phyloP scores from a whole-genome alignment of 2,113 vertebrate species.

The Labrus mixtus region DNA sequence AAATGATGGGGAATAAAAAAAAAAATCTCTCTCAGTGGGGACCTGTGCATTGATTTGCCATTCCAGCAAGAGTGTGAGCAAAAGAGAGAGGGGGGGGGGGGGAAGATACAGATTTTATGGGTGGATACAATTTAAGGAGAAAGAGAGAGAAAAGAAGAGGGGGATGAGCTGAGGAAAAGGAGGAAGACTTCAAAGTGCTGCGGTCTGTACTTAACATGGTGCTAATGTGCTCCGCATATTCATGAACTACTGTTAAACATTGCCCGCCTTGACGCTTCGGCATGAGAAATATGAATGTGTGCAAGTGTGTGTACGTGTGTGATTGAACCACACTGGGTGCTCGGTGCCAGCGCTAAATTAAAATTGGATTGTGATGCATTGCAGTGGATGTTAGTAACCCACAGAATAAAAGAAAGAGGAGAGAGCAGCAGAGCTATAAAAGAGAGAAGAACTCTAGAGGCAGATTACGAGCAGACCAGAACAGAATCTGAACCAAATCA shows the following conservation, averaged over 20 bases:
- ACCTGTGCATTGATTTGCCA: conserved; percentile 68
- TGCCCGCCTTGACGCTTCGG: conserved; percentile 45
- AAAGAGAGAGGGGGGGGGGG: conserved; percentile 5
- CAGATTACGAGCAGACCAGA: conserved; percentile 52
- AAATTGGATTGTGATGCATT: conserved; percentile 83
- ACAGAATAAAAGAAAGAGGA: conserved; percentile 54
- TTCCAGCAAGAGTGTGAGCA: conserved; percentile 45
- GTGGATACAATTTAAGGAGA: conserved; percentile 42
- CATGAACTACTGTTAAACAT: conserved; percentile 74
- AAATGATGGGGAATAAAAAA: conserved; percentile 71
- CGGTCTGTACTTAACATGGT: conserved; percentile 69
- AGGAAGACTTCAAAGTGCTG: conserved; percentile 77
- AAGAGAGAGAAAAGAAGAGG: conserved; percentile 58
- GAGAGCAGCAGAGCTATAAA: conserved; percentile 45
- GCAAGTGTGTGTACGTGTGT: conserved; percentile 35
- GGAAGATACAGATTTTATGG: conserved; percentile 35
- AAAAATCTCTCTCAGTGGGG: conserved; percentile 62
- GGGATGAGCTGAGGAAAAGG: conserved; percentile 26
- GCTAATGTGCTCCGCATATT: conserved; percentile 78
- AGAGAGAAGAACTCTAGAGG: conserved; percentile 43
- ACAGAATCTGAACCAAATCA: conserved; percentile 53
- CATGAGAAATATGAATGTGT: conserved; percentile 42
- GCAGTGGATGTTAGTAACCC: conserved; percentile 77
- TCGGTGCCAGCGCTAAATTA: conserved; percentile 76
- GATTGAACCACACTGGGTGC: conserved; percentile 63